Evolutionary conservation across 2,113 vertebrate species (phyloP), one percentile per base, ranked within the genome.

Genomic region (Malurus cyaneus): DNA sequence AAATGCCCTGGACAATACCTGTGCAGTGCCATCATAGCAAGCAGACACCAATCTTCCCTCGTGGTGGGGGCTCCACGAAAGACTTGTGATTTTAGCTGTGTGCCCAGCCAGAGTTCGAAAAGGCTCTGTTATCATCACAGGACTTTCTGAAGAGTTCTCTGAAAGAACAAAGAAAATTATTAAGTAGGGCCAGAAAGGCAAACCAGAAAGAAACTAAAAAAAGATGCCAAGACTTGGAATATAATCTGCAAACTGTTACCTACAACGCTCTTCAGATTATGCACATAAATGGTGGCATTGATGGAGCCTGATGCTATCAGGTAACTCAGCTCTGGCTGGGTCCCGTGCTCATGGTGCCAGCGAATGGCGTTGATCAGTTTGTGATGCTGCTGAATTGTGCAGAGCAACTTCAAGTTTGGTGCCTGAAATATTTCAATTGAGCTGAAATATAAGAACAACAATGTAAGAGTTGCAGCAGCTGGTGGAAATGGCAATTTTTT

Each of bases 11-110:
- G 42, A 28, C 3, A 67, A 91, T 97, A 99, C 99, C 99, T 99
- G 99, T 5, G 99, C 98, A 5, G 99, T 99, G 36, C 99, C 99
- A 67, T 99, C 99, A 9, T 99, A 99, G 31, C 98, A 98, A 80
- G 97, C 98, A 2, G 99, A 99, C 18, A 98, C 99, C 90, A 99
- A 96, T 49, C 97, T 98, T 39, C 97, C 99, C 9, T 98, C 95
- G 2, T 99, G 99, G 94, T 99, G 99, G 1, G 99, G 99, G 87
- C 99, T 99, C 99, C 99, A 99, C 2, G 98, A 97, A 93, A 99
- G 97, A 32, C 98, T 95, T 32, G 99, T 99, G 91, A 99, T 98
- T 96, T 99, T 99, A 59, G 98, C 98, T 2, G 99, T 99, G 93
- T 99, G 99, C 46, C 99, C 99, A 9, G 97, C 96, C 60, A 99